These are phyloP conservation scores for Takifugu ocellatus DNA, from an alignment of 2,797 vertebrate genomes.

Conservation along the genomic window DNA sequence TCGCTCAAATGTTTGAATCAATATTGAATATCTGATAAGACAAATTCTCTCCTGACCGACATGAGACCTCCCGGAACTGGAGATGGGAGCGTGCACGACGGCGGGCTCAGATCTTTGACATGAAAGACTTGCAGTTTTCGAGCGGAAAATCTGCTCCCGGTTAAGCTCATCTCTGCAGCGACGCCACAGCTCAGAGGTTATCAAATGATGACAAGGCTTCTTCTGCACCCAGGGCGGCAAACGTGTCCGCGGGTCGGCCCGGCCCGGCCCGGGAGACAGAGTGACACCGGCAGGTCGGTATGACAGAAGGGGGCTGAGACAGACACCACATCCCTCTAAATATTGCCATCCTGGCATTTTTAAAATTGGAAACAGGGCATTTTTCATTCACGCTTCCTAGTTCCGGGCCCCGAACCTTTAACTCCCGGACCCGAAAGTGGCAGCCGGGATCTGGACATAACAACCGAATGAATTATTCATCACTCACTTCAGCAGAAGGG, in stretches of 20 bases:
- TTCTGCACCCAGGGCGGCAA: conserved; percentile 28
- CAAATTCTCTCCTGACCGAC: too few relatives aligned
- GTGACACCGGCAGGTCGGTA: too few relatives aligned
- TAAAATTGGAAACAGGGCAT: not conserved
- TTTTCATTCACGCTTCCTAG: conserved; percentile 9
- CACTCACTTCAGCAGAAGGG: conserved; percentile 23
- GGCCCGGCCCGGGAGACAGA: too few relatives aligned
- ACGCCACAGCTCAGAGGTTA: conserved; percentile 51
- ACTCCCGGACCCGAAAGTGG: conserved; percentile 8
- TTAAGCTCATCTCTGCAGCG: conserved; percentile 45
- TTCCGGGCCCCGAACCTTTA: conserved; percentile 21
- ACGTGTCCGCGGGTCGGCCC: conserved; percentile 15
- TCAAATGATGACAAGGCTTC: conserved; percentile 40
- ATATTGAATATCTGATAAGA: too few relatives aligned
- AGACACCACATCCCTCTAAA: not conserved
- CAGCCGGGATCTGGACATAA: conserved; percentile 31
- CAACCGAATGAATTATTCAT: conserved; percentile 60
- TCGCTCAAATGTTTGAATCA: too few relatives aligned
- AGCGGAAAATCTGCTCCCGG: conserved; percentile 46
- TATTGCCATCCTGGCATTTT: not conserved
- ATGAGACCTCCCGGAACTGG: too few relatives aligned
- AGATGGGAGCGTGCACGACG: not conserved
- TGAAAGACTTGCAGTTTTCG: conserved; percentile 50
- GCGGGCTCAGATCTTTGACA: conserved; percentile 36
- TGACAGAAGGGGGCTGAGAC: too few relatives aligned